Base-by-base conservation (phyloP, 2,888 invertebrate genomes). In the Microctonus aethiopoides region DNA sequence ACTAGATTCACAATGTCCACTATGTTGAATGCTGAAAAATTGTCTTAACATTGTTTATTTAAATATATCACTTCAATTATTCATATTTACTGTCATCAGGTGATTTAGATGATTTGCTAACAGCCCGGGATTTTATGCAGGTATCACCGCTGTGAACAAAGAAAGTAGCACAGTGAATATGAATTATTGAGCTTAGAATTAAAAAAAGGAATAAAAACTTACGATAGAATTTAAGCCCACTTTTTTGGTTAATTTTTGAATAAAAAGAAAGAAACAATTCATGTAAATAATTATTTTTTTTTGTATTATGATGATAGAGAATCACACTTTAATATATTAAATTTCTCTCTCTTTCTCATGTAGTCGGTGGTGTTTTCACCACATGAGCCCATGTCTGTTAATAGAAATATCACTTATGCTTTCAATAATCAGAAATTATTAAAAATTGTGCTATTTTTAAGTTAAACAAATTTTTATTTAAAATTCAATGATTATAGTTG, bases 401-500 rank as follows among this genome's bases (percentile, higher is more conserved):
- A 60, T 61, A 67, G 20, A 9, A 56, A 65, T 16, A 65, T 56
- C 56, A 36, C 56, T 54, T 46, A 46, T 46, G 16, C 16, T 46
- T 46, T 46, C 1, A 46, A 16, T 46, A 46, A 46, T n/a, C 16
- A 46, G 46, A 7, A 46, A 46, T 6, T 46, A 46, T 46, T 16
- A 7, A 16, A 20, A 16, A 46, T 46, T 46, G 1, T 20, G 46
- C 16, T 46, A 46, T 6, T 9, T 46, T n/a, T n/a, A 16, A 20
- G 46, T n/a, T 46, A 16, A 16, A 20, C n/a, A n/a, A n/a, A 4
- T 0, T 16, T 6, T 7, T n/a, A 20, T 46, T 0, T 16, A 11
- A 24, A 29, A 56, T 29, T 79, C 80, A 83, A 84, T 84, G 84
- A 84, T n/a, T n/a, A 84, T 83, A 82, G 82, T 74, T 83, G 83